phyloP scores from a whole-genome alignment of 2,113 vertebrate species.

The Paramisgurnus dabryanus region DNA sequence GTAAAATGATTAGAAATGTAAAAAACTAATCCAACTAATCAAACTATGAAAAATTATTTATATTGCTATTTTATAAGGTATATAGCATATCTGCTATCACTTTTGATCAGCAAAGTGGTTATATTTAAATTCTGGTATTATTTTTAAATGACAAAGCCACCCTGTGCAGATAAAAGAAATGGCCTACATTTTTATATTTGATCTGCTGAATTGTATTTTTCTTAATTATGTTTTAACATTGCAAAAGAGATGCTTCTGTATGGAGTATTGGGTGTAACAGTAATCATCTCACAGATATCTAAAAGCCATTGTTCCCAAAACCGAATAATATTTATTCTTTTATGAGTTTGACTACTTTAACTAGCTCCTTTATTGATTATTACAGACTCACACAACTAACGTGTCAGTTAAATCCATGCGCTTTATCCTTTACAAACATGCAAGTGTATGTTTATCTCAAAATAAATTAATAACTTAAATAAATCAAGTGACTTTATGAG shows the following conservation, averaged over 20 bases:
- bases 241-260: too few relatives aligned
- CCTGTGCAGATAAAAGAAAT: neutral
- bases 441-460: neutral
- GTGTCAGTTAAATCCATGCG: neutral
- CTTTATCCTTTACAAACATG: neutral
- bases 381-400: neutral
- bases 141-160: neutral
- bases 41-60: too few relatives aligned
- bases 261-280: too few relatives aligned
- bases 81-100: neutral
- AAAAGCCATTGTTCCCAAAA: too few relatives aligned
- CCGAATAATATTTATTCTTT: neutral
- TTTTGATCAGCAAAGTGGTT: neutral
- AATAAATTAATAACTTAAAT: too few relatives aligned
- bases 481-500: too few relatives aligned
- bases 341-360: neutral
- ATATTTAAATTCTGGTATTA: neutral
- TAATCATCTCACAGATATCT: too few relatives aligned
- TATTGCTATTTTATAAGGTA: too few relatives aligned
- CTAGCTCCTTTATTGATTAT: neutral
- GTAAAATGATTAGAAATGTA: too few relatives aligned
- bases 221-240: too few relatives aligned
- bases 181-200: neutral
- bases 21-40: too few relatives aligned
- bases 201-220: neutral